Conservation (phyloP, 2,113 vertebrate species). For the Podarcis muralis region DNA sequence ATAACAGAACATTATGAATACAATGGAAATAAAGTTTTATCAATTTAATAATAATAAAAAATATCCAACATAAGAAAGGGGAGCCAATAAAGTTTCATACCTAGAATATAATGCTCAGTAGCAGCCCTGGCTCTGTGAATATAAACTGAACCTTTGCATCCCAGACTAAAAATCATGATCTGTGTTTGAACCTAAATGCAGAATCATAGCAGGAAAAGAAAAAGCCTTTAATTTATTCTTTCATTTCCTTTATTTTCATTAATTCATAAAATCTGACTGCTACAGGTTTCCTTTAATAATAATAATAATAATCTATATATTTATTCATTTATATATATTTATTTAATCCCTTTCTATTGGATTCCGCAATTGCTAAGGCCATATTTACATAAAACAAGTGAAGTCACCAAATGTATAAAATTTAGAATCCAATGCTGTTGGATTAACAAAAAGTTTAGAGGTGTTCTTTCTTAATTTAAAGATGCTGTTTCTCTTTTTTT, state of each 20-base stretch:
- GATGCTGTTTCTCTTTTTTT: conserved; percentile 51
- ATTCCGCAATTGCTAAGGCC: conserved; percentile 74
- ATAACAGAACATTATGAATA: conserved; percentile 91
- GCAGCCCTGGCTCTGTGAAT: conserved; percentile 79
- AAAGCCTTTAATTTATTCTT: conserved; percentile 66
- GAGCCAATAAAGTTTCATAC: conserved; percentile 80
- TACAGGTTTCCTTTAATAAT: conserved; percentile 83
- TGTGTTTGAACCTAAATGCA: conserved; percentile 75
- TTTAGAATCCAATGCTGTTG: conserved; percentile 66
- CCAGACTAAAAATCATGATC: conserved; percentile 80
- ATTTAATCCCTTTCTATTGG: conserved; percentile 71
- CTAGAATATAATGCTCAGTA: conserved; percentile 89
- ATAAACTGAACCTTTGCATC: conserved; percentile 76
- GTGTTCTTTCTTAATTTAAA: conserved; percentile 62
- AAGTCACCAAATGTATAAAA: conserved; percentile 73
- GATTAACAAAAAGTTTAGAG: conserved; percentile 58
- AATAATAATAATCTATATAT: conserved; percentile 54
- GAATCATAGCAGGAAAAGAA: conserved; percentile 73
- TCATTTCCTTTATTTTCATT: conserved; percentile 78
- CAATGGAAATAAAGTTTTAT: conserved; percentile 89
- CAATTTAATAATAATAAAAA: conserved; percentile 82
- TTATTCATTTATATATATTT: conserved; percentile 49
- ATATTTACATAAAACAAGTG: conserved; percentile 74
- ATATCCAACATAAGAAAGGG: conserved; percentile 79
- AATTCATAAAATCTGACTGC: conserved; percentile 83